Evolutionary conservation across 35 echinoderm and acorn worm species (phyloP), one percentile per base, ranked within the genome.

Genomic region (Eucidaris tribuloides): DNA sequence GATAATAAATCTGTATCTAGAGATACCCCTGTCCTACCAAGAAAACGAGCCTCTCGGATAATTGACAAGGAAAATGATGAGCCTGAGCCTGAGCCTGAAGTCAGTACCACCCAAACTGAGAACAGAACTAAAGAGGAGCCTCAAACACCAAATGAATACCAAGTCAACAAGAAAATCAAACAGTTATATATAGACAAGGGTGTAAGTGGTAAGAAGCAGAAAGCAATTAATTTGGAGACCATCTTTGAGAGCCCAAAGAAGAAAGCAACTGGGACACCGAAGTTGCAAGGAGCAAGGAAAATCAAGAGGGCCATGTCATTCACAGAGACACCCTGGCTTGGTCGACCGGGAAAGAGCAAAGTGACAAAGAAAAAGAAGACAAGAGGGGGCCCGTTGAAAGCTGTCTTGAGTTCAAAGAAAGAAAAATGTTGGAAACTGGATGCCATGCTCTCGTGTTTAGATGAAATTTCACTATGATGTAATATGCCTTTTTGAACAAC

Each of bases 201-300:
- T 18, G 19, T 36, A 44, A 40, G n/a, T 44, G 9, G 19, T 33
- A 74, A 74, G 41, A 74, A 74, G 68, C 68, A 74, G 6, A 42
- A 74, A n/a, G n/a, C n/a, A n/a, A n/a, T n/a, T 11, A 52, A 52
- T 36, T 44, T 74, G 13, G 68, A 74, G 68, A 74, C 68, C 11
- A 74, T 74, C 68, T 74, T 74, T 44, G 68, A 74, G 68, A 74
- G 68, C 24, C 68, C 68, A 15, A 74, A 74, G 38, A 74, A 41
- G 44, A 74, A 36, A 11, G 35, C 34, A 25, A 74, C 68, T 15
- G 68, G 68, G 28, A 74, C 68, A 42, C 68, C 68, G 7, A 22
- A 42, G 68, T 22, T 44, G 2, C 34, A 42, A 20, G 68, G 68
- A 74, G 40, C 3, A 36, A 74, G 23, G 38, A 74, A 43, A 20